phyloP scores from a whole-genome alignment of 2,888 invertebrate species.

The Andrena camellia region DNA sequence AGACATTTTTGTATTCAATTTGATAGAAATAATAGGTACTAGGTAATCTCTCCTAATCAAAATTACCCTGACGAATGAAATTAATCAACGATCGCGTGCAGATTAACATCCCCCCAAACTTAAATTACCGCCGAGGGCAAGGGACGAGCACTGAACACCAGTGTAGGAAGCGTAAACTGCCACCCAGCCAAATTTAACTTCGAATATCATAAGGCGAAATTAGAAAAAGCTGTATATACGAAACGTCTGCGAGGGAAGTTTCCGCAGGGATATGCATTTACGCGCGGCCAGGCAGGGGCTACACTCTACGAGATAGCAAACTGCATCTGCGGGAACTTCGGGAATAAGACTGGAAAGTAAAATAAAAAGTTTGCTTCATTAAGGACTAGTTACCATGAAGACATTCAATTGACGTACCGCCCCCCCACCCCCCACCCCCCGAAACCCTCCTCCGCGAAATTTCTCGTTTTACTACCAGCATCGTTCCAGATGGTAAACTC shows the following conservation, averaged over 20 bases:
- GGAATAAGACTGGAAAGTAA: slow-evolving; percentile 65
- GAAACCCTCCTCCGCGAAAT: slow-evolving; percentile 22
- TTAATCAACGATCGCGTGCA: not conserved
- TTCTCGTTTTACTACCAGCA: slow-evolving; percentile 69
- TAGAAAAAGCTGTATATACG: not conserved
- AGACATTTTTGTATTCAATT: too few relatives aligned
- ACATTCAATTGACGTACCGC: slow-evolving; percentile 71
- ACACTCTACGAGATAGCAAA: slow-evolving; percentile 16
- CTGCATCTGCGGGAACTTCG: slow-evolving; percentile 24
- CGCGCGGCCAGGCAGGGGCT: not conserved
- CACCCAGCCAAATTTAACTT: not conserved
- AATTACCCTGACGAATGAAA: not conserved
- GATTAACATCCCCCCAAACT: not conserved
- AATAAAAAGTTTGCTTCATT: slow-evolving; percentile 75
- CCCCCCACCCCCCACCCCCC: slow-evolving; percentile 36
- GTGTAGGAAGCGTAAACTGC: not conserved
- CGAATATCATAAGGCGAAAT: slow-evolving; percentile 11
- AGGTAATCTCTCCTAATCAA: not conserved
- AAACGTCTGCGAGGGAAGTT: slow-evolving; percentile 28
- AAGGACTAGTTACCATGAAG: slow-evolving; percentile 74
- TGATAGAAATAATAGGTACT: too few relatives aligned
- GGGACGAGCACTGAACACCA: not conserved
- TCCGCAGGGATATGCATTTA: slow-evolving; percentile 24
- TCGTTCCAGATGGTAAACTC: slow-evolving; percentile 67
- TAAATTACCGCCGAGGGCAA: not conserved